phyloP scores from a whole-genome alignment of 2,888 invertebrate genomes.

The Drosophila flavopinicola region DNA sequence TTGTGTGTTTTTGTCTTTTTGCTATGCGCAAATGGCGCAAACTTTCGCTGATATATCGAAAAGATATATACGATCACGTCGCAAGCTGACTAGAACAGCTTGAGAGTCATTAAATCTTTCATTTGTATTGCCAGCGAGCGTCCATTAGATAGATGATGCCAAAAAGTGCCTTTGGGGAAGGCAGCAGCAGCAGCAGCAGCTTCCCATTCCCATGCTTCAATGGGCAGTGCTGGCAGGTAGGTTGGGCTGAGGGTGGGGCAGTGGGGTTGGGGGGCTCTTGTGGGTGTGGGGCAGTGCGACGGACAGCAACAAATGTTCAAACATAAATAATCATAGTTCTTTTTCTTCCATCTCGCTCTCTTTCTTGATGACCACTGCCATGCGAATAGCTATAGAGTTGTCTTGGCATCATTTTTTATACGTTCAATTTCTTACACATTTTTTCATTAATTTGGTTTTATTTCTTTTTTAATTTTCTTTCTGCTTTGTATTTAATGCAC shows the following conservation, averaged over 20 bases:
- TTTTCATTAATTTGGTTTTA: constrained; percentile 29
- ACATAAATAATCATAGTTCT: constrained; percentile 70
- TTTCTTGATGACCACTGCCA: constrained; percentile 22
- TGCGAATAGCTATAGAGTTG: constrained; percentile 51
- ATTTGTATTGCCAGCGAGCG: constrained; percentile 77
- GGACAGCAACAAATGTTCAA: constrained; percentile 77
- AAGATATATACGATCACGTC: constrained; percentile 42
- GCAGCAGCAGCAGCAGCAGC: too few relatives aligned
- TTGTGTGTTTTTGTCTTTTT: constrained; percentile 14
- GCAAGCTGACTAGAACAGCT: constrained; percentile 47
- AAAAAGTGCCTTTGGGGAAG: constrained; percentile 56
- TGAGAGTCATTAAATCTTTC: constrained; percentile 78
- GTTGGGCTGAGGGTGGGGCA: constrained; percentile 4
- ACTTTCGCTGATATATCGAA: constrained; percentile 64
- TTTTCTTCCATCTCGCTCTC: constrained; percentile 24
- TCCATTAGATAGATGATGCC: constrained; percentile 71
- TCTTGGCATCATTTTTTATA: constrained; percentile 62
- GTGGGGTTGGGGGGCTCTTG: constrained; percentile 3
- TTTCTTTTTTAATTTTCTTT: constrained; percentile 1
- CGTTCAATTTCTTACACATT: constrained; percentile 34
- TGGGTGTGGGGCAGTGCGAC: constrained; percentile 20
- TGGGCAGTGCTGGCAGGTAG: constrained; percentile 65
- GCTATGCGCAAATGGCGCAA: constrained; percentile 52
- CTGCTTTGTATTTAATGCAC: constrained; percentile 47
- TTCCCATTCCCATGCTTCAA: constrained; percentile 72